phyloP scores from a whole-genome alignment of 2,797 vertebrate genomes.

The Eleutherodactylus coqui region DNA sequence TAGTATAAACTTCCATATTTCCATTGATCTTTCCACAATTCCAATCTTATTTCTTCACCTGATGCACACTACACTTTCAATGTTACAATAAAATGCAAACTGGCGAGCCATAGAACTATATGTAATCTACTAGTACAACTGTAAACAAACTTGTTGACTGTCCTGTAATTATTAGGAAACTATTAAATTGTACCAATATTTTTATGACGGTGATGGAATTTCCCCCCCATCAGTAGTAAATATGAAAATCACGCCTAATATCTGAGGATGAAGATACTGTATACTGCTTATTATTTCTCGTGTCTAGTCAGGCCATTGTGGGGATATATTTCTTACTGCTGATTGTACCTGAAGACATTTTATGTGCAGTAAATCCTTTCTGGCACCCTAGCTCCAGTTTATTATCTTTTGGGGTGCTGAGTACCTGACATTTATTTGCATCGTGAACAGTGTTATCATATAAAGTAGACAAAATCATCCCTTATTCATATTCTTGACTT shows the following conservation, averaged over 20 bases:
- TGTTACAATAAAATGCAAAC: not conserved
- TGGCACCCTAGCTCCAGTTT: conserved; percentile 12
- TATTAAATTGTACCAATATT: not conserved
- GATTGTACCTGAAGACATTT: not conserved
- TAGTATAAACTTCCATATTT: not conserved
- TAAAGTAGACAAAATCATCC: conserved; percentile 13
- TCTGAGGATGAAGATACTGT: not conserved
- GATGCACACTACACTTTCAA: not conserved
- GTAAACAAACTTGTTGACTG: not conserved
- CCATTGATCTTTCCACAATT: not conserved
- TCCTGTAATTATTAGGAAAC: not conserved
- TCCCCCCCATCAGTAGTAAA: not conserved
- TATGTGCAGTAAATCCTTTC: conserved; percentile 31
- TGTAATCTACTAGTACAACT: not conserved
- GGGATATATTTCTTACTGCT: conserved; percentile 18
- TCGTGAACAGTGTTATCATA: conserved; percentile 24
- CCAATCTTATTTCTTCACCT: not conserved
- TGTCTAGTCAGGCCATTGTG: conserved; percentile 16
- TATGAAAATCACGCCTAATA: not conserved
- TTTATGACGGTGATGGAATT: not conserved
- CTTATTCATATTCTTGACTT: not conserved
- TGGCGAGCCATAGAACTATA: not conserved
- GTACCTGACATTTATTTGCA: conserved; percentile 3
- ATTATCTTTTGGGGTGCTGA: conserved; percentile 2
- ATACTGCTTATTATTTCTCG: conserved; percentile 5